A percentile compares a stretch with the other conserved stretches of the same genome.
phyloP scores from a whole-genome alignment of 2,888 invertebrate species.

The Lithophane ornitopus region DNA sequence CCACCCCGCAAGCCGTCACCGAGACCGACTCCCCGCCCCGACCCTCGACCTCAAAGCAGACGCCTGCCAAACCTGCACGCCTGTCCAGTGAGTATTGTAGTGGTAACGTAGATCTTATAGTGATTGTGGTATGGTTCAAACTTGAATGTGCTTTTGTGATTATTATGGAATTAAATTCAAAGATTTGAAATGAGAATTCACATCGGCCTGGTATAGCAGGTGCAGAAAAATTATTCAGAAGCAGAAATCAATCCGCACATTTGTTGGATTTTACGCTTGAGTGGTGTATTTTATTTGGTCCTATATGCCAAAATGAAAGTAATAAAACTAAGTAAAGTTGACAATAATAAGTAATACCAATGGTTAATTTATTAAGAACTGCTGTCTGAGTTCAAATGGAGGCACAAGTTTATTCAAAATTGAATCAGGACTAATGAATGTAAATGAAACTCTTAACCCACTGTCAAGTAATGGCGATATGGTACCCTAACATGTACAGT shows the following conservation, averaged over 20 bases:
- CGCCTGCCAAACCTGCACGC: conserved; percentile 87
- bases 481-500: conserved; percentile 64
- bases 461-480: conserved; percentile 53
- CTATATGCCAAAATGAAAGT: not conserved
- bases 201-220: not conserved
- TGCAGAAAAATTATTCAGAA: not conserved
- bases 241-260: not conserved
- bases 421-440: conserved; percentile 59
- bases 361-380: not conserved
- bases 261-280: not conserved
- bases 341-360: no score
- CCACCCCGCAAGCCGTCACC: conserved; percentile 58
- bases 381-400: not conserved
- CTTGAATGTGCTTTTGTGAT: conserved; percentile 48
- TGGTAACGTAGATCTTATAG: conserved; percentile 49
- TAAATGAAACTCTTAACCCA: conserved; percentile 57
- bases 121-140: conserved; percentile 60
- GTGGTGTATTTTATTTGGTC: no score
- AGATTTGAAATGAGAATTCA: not conserved
- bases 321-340: not conserved
- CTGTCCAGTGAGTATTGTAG: conserved; percentile 86
- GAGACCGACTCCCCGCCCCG: conserved; percentile 69
- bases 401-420: conserved; percentile 34
- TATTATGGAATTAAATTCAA: not conserved
- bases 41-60: conserved; percentile 82